These are phyloP conservation scores for Drosophila melanica DNA, from an alignment of 1,140 invertebrate genomes.

Conservation along the genomic window DNA sequence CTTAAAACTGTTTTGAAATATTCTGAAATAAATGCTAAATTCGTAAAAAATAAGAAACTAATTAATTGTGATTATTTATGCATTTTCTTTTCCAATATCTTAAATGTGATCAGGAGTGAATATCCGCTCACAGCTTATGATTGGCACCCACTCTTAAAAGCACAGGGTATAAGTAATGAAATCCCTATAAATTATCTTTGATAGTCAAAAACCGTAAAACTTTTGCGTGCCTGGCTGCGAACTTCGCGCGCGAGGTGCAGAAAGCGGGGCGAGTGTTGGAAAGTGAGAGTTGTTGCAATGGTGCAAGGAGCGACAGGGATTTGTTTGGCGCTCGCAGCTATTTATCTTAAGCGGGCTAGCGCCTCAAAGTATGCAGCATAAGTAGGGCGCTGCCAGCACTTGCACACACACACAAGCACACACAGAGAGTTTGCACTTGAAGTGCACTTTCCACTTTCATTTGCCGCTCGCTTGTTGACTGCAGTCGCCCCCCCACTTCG, in stretches of 20 bases:
- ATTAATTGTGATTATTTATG: too few species aligned
- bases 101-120: too few species aligned
- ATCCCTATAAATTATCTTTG: slow-evolving; percentile 11
- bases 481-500: slow-evolving; percentile 16
- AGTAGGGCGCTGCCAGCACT: slow-evolving; percentile 46
- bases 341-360: slow-evolving; percentile 70
- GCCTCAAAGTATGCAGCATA: slow-evolving; percentile 68
- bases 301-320: slow-evolving; percentile 36
- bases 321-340: slow-evolving; percentile 67
- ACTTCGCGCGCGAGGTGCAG: slow-evolving; percentile 43
- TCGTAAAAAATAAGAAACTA: too few species aligned
- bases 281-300: slow-evolving; percentile 22
- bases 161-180: slow-evolving; percentile 20
- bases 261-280: slow-evolving; percentile 7
- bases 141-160: background rate
- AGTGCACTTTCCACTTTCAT: slow-evolving; percentile 81
- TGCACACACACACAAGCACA: slow-evolving; percentile 30
- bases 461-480: slow-evolving; percentile 77
- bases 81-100: too few species aligned
- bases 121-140: background rate
- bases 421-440: slow-evolving; percentile 28
- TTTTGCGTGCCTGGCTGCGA: slow-evolving; percentile 24
- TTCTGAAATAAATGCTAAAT: too few species aligned
- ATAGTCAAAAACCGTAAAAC: slow-evolving; percentile 33
- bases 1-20: too few species aligned